Conservation (phyloP, 2,888 invertebrate species). For the Eurytoma adleriae region DNA sequence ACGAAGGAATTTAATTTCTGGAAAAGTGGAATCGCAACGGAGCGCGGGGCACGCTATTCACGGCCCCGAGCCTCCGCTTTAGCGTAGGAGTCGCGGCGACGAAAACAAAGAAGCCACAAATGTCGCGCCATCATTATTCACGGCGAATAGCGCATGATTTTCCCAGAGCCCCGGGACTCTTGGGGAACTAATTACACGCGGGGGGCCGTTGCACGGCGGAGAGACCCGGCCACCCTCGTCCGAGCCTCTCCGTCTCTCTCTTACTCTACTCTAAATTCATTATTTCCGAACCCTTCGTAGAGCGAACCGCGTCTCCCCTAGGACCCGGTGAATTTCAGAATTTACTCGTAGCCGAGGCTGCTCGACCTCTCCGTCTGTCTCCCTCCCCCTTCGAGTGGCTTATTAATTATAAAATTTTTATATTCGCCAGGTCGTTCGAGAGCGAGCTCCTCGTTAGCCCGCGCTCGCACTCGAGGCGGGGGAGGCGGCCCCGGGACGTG, state of each 20-base stretch:
- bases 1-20: too few species aligned
- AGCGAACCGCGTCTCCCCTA: constrained; percentile 3
- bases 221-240: constrained; percentile 25
- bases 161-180: background rate
- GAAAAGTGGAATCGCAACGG: too few species aligned
- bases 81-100: too few species aligned
- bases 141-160: background rate
- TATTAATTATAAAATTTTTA: constrained; percentile 54
- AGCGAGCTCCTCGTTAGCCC: background rate
- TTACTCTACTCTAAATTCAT: constrained; percentile 49
- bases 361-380: background rate
- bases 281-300: constrained; percentile 25
- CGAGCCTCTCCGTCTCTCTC: constrained; percentile 3
- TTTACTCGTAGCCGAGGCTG: constrained; percentile 6
- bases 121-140: too few species aligned
- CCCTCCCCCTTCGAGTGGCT: constrained; percentile 39
- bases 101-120: too few species aligned
- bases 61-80: too few species aligned
- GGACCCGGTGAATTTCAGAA: constrained; percentile 21
- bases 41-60: too few species aligned
- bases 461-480: background rate
- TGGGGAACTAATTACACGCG: constrained; percentile 16
- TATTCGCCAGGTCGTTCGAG: background rate
- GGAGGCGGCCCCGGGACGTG: background rate
- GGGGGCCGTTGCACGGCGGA: background rate